Percentiles rank a stretch among this genome's conserved stretches.
Evolutionary conservation across 2,113 vertebrate species (phyloP).

Genomic region (Urocitellus parryii): DNA sequence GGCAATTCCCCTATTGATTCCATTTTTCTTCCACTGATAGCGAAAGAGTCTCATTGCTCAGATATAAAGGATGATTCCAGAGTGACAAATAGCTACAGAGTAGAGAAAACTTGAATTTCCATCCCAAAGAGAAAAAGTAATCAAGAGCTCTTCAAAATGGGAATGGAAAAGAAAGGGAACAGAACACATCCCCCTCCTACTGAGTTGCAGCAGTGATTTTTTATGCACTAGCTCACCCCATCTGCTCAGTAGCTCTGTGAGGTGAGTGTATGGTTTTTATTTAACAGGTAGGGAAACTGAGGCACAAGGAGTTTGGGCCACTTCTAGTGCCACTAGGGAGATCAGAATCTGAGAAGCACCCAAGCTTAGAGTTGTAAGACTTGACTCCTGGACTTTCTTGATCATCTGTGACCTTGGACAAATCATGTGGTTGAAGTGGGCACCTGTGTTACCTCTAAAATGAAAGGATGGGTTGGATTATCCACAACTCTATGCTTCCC

Average conservation of each 20-base stretch:
- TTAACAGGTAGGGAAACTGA: background rate
- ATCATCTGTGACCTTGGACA: background rate
- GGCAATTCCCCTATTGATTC: conserved; percentile 57
- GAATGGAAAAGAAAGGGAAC: background rate
- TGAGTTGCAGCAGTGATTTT: background rate
- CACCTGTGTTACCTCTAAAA: background rate
- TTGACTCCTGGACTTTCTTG: background rate
- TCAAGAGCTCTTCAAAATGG: conserved; percentile 35
- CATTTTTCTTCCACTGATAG: conserved; percentile 51
- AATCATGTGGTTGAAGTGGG: background rate
- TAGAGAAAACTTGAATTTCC: background rate
- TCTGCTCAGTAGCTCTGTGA: conserved; percentile 38
- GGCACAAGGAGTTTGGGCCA: background rate
- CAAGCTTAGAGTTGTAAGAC: background rate
- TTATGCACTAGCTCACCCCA: background rate
- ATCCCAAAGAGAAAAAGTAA: conserved; percentile 4
- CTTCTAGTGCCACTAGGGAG: background rate
- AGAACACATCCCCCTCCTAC: background rate
- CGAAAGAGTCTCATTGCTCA: conserved; percentile 37
- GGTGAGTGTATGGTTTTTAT: background rate
- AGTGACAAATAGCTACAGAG: conserved; percentile 12
- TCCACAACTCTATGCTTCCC: background rate
- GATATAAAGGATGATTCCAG: background rate
- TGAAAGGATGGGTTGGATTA: background rate
- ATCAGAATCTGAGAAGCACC: background rate